Base-by-base conservation (phyloP, 1,140 invertebrate genomes). In the Branchinecta lindahli region DNA sequence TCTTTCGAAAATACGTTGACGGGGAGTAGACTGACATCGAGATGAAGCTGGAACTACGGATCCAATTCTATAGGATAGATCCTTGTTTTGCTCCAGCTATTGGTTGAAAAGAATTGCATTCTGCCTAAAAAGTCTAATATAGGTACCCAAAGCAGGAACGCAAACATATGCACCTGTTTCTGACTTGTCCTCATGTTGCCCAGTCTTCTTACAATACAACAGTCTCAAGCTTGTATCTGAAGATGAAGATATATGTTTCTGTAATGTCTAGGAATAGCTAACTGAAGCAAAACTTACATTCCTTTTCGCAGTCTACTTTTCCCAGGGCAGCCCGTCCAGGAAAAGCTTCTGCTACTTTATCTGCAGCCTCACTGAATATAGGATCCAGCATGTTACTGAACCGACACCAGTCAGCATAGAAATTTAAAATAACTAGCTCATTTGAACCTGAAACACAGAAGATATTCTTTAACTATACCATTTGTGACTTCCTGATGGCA, bases 381-480 rank as follows among this genome's bases (percentile, higher is more conserved):
- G 96, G 96, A 75, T 90, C 89, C 76, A 99, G 82, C 78, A 96
- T 86, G 82, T 96, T 96, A 83, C 95, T 98, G 75, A 85, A 86
- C 73, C 82, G 77, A 82, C 91, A 96, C 94, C 94, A 98, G 78
- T 98, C 94, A 10, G 95, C 96, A 83, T 98, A 98, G 81, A 98
- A 98, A 81, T 98, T 98, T 72, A 98, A 89, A 80, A 98, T 92
- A 69, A 98, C 94, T 79, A 98, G 81, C 83, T 98, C 94, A 85
- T 93, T 92, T 68, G 87, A 86, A 71, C 88, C 94, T 96, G 83
- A 72, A 88, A 89, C 0, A 76, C 71, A 74, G 76, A 75, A 74
- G 78, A 74, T 33, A 33, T 3, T 33, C 1, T 33, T 33, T 33
- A 3, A 33, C 33, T 33, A 33, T 33, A 33, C 33, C 33, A 33